phyloP scores from a whole-genome alignment of 1,140 invertebrate species.

The Drosophila biarmipes region DNA sequence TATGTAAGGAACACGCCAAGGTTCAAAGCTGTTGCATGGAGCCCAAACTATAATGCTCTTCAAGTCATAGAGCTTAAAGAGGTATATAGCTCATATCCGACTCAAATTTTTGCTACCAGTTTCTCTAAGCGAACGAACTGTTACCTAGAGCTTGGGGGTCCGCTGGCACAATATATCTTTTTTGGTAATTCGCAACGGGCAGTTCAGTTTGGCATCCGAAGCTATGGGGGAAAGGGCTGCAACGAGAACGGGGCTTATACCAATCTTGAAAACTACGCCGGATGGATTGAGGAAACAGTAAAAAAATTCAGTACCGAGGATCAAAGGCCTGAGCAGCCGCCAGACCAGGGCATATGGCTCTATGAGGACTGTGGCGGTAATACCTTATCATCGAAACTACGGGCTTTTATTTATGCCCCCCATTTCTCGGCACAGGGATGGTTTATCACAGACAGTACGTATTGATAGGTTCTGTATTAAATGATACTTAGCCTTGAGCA shows the following conservation, averaged over 20 bases:
- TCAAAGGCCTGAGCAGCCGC: background rate
- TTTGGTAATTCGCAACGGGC: rapidly evolving
- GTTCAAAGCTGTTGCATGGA: background rate
- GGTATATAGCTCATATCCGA: rapidly evolving
- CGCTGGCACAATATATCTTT: background rate
- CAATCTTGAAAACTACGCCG: background rate
- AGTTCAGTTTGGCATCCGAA: background rate
- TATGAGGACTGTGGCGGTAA: background rate
- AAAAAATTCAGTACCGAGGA: no score
- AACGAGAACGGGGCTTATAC: background rate
- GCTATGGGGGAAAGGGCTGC: background rate
- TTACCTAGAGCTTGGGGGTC: background rate
- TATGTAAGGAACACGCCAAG: rapidly evolving
- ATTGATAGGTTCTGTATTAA: no score
- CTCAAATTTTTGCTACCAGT: background rate
- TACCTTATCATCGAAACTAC: background rate
- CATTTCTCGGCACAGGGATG: background rate
- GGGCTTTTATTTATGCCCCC: background rate
- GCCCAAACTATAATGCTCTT: background rate
- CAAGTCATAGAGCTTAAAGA: background rate
- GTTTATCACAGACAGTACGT: slow-evolving; percentile 5
- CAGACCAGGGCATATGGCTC: background rate
- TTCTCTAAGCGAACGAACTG: background rate
- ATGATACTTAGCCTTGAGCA: no score
- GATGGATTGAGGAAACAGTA: background rate